phyloP scores from a whole-genome alignment of 2,888 invertebrate genomes.

The Rhamphomyia laevipes region DNA sequence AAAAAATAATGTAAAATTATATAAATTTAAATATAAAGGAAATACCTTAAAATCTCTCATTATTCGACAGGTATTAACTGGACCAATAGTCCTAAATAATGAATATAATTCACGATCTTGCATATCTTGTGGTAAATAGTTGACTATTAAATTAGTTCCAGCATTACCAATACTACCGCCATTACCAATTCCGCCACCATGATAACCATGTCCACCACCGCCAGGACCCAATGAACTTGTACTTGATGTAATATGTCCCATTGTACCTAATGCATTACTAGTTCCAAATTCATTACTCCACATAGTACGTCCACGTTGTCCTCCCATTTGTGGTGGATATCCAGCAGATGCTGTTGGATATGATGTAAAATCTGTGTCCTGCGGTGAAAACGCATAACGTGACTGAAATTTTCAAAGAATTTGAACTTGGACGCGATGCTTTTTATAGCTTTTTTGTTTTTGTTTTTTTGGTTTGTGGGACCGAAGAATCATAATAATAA shows the following conservation, averaged over 20 bases:
- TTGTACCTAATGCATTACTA: conserved; percentile 24
- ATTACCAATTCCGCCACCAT: conserved; percentile 20
- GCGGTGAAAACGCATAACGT: conserved; percentile 40
- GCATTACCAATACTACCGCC: conserved; percentile 22
- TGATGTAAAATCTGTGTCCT: conserved; percentile 39
- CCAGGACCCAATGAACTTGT: conserved; percentile 27
- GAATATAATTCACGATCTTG: conserved; percentile 82
- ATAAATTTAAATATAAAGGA: too few species aligned
- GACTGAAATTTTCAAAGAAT: conserved; percentile 31
- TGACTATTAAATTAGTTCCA: conserved; percentile 82
- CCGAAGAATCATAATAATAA: too few species aligned
- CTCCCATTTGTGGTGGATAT: background rate
- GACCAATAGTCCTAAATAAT: conserved; percentile 79
- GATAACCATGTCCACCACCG: conserved; percentile 24
- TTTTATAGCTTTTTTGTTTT: conserved; percentile 5
- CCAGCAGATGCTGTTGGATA: conserved; percentile 31
- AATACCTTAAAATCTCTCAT: conserved; percentile 79
- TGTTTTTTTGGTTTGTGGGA: background rate
- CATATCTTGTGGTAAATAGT: conserved; percentile 89
- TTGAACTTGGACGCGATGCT: conserved; percentile 30
- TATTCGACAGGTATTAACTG: conserved; percentile 80
- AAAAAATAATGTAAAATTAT: too few species aligned
- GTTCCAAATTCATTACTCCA: background rate
- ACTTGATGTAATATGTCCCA: conserved; percentile 29
- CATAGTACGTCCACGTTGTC: background rate